Base-by-base conservation (phyloP, 2,888 invertebrate species). In the Parnassius orleans region DNA sequence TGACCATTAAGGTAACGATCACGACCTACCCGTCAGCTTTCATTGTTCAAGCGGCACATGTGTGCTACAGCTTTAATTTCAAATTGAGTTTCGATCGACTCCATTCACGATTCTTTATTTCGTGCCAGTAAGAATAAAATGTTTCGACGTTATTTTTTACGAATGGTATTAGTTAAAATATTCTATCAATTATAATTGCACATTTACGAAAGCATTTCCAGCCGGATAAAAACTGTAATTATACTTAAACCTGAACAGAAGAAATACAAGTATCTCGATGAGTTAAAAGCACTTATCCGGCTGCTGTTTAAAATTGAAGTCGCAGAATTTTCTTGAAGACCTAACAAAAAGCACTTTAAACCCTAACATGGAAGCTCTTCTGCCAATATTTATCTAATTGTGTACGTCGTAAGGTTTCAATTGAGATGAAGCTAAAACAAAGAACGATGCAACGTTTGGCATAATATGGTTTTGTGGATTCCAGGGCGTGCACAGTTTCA, bases 41-140 rank as follows among this genome's bases (percentile, higher is more conserved):
- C 81, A 85, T 87, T 86, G 86, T 86, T 83, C 80, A 78, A 73
- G 75, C 75, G 78, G 69, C 75, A 80, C 83, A 82, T 84, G 79
- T 33, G 33, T 24, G n/a, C 56, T 12, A 47, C 14, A 14, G 43
- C 14, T 19, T 53, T 42, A 42, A 48, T n/a, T 9, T 53, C 42
- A 54, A 60, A n/a, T 71, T 74, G 72, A 78, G 72, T 77, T 77
- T 75, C 72, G 77, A 75, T n/a, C 75, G 72, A 73, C 33, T 7
- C 3, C 68, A 76, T 78, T 75, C 73, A 71, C 70, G 66, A 73
- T 72, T 71, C 70, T 71, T 75, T 69, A 55, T 59, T 61, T 57
- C 64, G 58, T 53, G 60, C 53, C 61, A 63, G 64, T 66, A 65
- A 47, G 53, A 15, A 24, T 10, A 33, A 1, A 5, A 24, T 19